Evolutionary conservation across 2,888 invertebrate genomes (phyloP).

Genomic region (Cosmorhoe ocellata): DNA sequence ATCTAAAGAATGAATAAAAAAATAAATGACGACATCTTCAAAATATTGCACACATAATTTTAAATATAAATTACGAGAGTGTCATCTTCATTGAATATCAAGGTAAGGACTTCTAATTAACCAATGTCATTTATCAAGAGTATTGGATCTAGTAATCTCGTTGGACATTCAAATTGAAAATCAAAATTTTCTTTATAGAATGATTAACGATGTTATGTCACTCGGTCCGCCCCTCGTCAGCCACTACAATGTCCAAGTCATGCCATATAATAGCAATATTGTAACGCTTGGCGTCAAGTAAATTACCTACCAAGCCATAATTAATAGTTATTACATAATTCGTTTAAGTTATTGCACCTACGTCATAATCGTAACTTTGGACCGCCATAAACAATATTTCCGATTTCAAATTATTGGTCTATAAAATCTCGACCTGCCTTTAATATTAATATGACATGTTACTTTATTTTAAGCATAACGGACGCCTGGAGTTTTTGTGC

Average conservation of each 20-base stretch:
- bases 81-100: conserved; percentile 38
- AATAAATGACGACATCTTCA: too few relatives aligned
- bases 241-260: conserved; percentile 72
- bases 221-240: conserved; percentile 62
- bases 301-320: conserved; percentile 67
- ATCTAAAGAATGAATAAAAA: too few relatives aligned
- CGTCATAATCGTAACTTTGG: conserved; percentile 34
- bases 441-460: conserved; percentile 1
- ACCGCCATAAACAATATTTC: conserved; percentile 32
- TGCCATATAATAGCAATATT: conserved; percentile 75
- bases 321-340: conserved; percentile 62
- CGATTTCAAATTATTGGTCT: conserved; percentile 33
- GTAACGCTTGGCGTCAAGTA: conserved; percentile 67
- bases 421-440: conserved; percentile 27
- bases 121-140: conserved; percentile 65
- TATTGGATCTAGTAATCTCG: conserved; percentile 66
- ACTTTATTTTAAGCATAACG: conserved; percentile 8
- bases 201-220: conserved; percentile 79
- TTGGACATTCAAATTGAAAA: conserved; percentile 71
- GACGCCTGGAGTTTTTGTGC: conserved; percentile 18
- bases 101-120: conserved; percentile 56
- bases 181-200: conserved; percentile 71
- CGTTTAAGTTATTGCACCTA: conserved; percentile 38
- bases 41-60: conserved; percentile 44
- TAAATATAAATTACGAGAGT: conserved; percentile 47